These are phyloP conservation scores for Leucophenga maculata DNA, from an alignment of 2,888 invertebrate genomes.

Conservation along the genomic window DNA sequence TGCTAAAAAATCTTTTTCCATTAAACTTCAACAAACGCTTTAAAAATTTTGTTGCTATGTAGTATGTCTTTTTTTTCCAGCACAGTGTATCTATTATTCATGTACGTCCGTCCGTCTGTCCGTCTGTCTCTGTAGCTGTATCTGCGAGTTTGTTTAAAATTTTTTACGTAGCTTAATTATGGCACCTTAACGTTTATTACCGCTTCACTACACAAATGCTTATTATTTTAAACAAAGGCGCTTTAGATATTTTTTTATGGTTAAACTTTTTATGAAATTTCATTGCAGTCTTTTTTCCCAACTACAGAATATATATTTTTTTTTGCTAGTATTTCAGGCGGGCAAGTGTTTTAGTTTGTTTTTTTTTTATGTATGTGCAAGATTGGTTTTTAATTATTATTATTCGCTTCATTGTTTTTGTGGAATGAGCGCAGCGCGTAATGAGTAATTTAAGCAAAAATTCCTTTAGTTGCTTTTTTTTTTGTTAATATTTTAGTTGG, in stretches of 20 bases:
- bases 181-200: constrained; percentile 57
- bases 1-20: neutral
- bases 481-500: constrained; percentile 18
- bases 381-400: constrained; percentile 65
- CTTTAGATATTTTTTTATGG: neutral
- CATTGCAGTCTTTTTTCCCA: neutral
- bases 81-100: constrained; percentile 42
- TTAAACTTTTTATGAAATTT: neutral
- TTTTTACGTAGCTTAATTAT: constrained; percentile 46
- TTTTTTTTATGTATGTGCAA: constrained; percentile 18
- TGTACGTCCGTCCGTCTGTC: constrained; percentile 39
- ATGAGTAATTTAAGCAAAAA: constrained; percentile 57
- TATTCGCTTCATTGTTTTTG: constrained; percentile 51
- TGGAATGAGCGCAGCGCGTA: constrained; percentile 48
- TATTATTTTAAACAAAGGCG: constrained; percentile 33
- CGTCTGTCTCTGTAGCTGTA: constrained; percentile 26
- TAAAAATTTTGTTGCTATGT: constrained; percentile 38
- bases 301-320: constrained; percentile 37
- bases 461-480: constrained; percentile 51
- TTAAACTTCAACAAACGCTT: neutral
- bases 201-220: constrained; percentile 59
- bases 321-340: constrained; percentile 38
- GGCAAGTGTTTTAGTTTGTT: constrained; percentile 38
- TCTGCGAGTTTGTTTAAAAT: constrained; percentile 25
- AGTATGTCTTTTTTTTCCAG: constrained; percentile 46